These are phyloP conservation scores for Oophaga sylvatica DNA, from an alignment of 2,797 vertebrate species.

Conservation along the genomic window DNA sequence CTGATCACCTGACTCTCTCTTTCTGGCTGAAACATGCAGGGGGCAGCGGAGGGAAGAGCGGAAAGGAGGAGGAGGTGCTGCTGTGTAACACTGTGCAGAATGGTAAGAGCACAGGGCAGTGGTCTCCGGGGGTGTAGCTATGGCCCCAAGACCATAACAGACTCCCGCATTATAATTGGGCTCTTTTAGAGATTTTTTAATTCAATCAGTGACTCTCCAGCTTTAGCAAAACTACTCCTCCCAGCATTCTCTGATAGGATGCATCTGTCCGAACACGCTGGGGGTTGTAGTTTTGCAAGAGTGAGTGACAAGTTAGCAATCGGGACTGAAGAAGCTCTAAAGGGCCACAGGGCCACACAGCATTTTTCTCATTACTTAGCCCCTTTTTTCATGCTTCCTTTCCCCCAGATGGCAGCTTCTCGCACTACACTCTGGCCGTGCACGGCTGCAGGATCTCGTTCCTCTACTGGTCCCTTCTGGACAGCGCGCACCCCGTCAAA, in stretches of 20 bases:
- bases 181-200: too few species aligned
- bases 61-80: constrained; percentile 92
- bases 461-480: constrained; percentile 94
- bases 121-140: not conserved
- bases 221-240: not conserved
- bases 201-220: too few species aligned
- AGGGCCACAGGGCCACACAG: too few species aligned
- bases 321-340: not conserved
- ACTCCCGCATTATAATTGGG: too few species aligned
- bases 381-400: not conserved
- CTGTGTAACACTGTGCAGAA: constrained; percentile 93
- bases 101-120: constrained; percentile 73
- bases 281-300: too few species aligned
- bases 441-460: constrained; percentile 95
- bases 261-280: too few species aligned
- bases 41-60: constrained; percentile 77
- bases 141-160: not conserved
- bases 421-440: constrained; percentile 92
- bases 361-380: not conserved
- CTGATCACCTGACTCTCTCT: constrained; percentile 94
- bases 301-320: too few species aligned
- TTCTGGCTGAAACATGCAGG: constrained; percentile 94
- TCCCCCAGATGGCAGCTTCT: constrained; percentile 88
- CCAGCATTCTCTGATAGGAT: not conserved
- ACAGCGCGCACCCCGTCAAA: constrained; percentile 91